These are phyloP conservation scores for Chaenogobius annularis DNA, from an alignment of 2,113 vertebrate species.

Conservation along the genomic window DNA sequence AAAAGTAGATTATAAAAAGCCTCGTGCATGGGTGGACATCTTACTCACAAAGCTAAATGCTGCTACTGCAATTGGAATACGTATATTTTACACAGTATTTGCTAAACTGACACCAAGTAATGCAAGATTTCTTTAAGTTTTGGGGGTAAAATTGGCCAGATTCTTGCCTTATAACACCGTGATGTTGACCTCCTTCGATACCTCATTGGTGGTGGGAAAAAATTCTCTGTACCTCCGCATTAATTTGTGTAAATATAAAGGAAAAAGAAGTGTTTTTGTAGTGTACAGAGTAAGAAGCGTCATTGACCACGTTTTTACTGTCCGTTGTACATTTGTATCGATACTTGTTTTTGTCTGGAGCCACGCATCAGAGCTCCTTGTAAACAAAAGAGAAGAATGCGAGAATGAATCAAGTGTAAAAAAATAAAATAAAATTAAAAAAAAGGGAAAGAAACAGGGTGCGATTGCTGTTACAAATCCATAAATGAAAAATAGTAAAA, in stretches of 20 bases:
- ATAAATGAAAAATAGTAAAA: not conserved
- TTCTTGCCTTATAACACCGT: slow-evolving; percentile 50
- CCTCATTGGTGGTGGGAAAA: slow-evolving; percentile 36
- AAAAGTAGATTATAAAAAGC: slow-evolving; percentile 28
- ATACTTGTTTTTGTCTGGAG: not conserved
- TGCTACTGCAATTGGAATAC: slow-evolving; percentile 48
- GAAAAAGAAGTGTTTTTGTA: slow-evolving; percentile 27
- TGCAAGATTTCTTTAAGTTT: slow-evolving; percentile 40
- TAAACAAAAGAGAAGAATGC: not conserved
- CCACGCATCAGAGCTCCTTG: slow-evolving; percentile 4
- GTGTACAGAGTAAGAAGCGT: slow-evolving; percentile 22
- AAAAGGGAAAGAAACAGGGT: slow-evolving; percentile 23
- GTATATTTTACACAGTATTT: slow-evolving; percentile 65
- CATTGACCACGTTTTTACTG: slow-evolving; percentile 50
- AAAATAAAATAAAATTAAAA: too few relatives aligned
- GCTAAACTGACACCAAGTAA: slow-evolving; percentile 30
- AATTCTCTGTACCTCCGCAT: slow-evolving; percentile 48
- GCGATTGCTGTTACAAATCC: slow-evolving; percentile 32
- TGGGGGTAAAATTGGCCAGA: slow-evolving; percentile 24
- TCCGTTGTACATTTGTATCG: slow-evolving; percentile 27
- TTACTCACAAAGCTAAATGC: slow-evolving; percentile 37
- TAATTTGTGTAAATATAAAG: slow-evolving; percentile 39
- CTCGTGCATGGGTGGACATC: slow-evolving; percentile 8
- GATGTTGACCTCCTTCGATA: slow-evolving; percentile 32
- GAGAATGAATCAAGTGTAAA: not conserved